Evolutionary conservation across 23 tunicate species (phyloP), one percentile per base, ranked within the genome.

Genomic region (Clavelina lepadiformis): DNA sequence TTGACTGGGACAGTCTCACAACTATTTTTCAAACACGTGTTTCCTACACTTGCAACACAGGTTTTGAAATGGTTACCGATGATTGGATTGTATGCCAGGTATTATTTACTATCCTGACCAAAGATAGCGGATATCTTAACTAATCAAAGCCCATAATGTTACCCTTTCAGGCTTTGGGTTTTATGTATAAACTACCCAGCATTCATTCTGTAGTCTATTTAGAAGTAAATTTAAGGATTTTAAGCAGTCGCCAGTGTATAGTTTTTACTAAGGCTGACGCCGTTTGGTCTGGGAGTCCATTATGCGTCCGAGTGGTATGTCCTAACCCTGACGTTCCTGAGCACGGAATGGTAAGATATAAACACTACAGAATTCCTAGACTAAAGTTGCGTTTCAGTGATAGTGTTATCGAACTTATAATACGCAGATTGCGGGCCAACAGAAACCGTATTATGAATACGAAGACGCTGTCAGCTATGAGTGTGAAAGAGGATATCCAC

Each of bases 401-500:
- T n/a, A n/a, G n/a, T n/a, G n/a, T n/a, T n/a, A n/a, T n/a, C n/a
- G n/a, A n/a, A n/a, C n/a, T n/a, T n/a, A n/a, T n/a, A n/a, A n/a
- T 33, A 1, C 46, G 2, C 19, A 63, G 68, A 63, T 63, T 18
- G 18, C 26, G 4, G 6, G 29, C 51, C 31, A 4, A 15, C n/a
- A 6, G 30, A 26, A 51, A 26, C 3, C 37, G 2, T 46, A 61
- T 45, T 28, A 66, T 36, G 57, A 56, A 44, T 89, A 50, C 30
- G 83, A 72, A 28, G 97, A 89, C 35, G 35, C 20, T 5, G 50
- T 81, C 3, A 29, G 8, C 3, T 89, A 56, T 55, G 46, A 56
- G 1, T 89, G 97, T 56, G 65, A 89, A 30, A 38, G 54, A 47
- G 97, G 97, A 0, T 89, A 80, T 64, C 24, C 26, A 6, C 11